phyloP scores from a whole-genome alignment of 2,888 invertebrate species.

The Nephrotoma guestfalica region DNA sequence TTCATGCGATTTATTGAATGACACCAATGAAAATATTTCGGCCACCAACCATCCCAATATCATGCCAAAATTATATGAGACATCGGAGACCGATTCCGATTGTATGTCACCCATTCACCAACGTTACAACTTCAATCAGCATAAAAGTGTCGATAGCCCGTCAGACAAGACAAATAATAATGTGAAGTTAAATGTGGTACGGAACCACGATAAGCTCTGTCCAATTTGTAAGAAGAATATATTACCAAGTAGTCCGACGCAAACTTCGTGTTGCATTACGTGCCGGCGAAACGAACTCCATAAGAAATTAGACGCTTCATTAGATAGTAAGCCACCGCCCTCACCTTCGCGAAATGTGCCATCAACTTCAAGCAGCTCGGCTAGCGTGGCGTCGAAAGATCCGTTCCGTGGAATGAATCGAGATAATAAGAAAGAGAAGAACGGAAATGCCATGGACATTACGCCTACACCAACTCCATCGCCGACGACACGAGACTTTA shows the following conservation, averaged over 20 bases:
- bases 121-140: background rate
- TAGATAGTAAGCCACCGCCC: slow-evolving; percentile 15
- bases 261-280: background rate
- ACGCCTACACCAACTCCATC: background rate
- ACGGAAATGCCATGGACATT: background rate
- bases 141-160: background rate
- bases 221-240: slow-evolving; percentile 1
- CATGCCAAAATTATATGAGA: slow-evolving; percentile 26
- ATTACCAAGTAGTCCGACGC: background rate
- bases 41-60: slow-evolving; percentile 22
- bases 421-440: background rate
- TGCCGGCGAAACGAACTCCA: background rate
- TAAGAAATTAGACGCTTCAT: slow-evolving; percentile 4
- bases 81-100: slow-evolving; percentile 22
- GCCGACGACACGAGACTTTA: background rate
- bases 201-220: background rate
- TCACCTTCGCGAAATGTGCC: background rate
- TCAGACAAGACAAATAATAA: background rate
- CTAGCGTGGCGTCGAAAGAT: background rate
- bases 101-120: background rate
- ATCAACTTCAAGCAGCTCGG: background rate
- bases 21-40: slow-evolving; percentile 17
- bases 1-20: slow-evolving; percentile 59
- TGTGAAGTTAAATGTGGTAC: background rate
- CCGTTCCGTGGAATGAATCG: background rate